Evolutionary conservation across 2,113 vertebrate genomes (phyloP).

Genomic region (Cyrtonyx montezumae): DNA sequence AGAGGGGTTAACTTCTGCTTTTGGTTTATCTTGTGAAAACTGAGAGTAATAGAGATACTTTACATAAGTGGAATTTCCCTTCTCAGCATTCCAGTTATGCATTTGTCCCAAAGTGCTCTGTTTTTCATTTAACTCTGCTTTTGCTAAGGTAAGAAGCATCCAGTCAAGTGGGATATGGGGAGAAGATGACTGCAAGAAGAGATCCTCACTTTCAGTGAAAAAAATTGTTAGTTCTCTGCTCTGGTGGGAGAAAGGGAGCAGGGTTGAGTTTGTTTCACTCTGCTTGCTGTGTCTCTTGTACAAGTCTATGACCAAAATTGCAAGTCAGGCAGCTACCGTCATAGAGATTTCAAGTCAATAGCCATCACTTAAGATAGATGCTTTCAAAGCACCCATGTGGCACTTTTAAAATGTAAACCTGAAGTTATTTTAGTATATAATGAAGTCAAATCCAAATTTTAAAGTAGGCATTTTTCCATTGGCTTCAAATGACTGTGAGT

Average conservation of each 20-base stretch:
- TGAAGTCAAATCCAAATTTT: neutral
- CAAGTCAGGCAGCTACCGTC: neutral
- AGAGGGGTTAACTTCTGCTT: neutral
- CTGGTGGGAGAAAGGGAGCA: neutral
- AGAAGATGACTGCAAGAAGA: neutral
- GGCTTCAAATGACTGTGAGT: neutral
- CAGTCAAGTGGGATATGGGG: neutral
- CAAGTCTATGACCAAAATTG: neutral
- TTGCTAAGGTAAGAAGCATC: neutral
- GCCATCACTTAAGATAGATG: neutral
- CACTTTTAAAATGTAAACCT: neutral
- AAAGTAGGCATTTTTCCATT: neutral
- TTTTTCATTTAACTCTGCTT: neutral
- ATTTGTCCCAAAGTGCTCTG: neutral
- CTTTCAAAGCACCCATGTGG: neutral
- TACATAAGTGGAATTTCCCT: neutral
- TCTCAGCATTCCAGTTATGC: neutral
- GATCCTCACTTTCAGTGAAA: neutral
- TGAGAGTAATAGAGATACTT: neutral
- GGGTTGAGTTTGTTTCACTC: neutral
- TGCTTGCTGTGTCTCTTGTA: neutral
- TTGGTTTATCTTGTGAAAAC: neutral
- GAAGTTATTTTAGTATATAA: neutral
- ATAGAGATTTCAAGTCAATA: neutral
- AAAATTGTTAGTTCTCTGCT: neutral